Percentiles rank a stretch among this genome's conserved stretches.
Evolutionary conservation across 35 echinoderm and acorn worm genomes (phyloP).

Genomic region (Acanthaster planci): DNA sequence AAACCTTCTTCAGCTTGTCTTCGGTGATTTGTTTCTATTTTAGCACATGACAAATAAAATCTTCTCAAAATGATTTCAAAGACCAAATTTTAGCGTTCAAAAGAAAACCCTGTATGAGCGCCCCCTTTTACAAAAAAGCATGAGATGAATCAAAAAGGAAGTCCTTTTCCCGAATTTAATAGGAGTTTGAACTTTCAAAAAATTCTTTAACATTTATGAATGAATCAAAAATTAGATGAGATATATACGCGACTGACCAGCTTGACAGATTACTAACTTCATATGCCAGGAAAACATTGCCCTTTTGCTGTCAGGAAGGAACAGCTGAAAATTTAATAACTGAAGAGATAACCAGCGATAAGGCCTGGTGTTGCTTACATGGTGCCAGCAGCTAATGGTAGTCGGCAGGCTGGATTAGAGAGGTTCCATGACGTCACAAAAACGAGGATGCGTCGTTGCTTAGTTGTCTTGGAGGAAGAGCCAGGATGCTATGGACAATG

Average conservation of each 20-base stretch:
- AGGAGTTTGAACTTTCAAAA: too few relatives aligned
- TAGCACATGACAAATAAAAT: too few relatives aligned
- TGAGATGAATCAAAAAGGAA: too few relatives aligned
- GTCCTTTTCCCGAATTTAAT: too few relatives aligned
- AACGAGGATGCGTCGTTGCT: neutral
- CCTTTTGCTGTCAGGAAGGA: neutral
- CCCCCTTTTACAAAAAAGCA: too few relatives aligned
- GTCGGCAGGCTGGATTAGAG: neutral
- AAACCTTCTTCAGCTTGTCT: too few relatives aligned
- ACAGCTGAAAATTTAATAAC: slow-evolving; percentile 34
- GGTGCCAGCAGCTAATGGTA: neutral
- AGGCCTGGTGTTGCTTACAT: slow-evolving; percentile 3
- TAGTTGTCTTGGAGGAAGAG: neutral
- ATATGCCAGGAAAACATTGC: neutral
- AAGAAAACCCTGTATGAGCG: too few relatives aligned
- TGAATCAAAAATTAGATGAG: too few relatives aligned
- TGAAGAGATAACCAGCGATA: slow-evolving; percentile 5
- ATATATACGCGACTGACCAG: slow-evolving; percentile 2
- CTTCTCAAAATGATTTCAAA: too few relatives aligned
- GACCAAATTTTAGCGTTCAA: too few relatives aligned
- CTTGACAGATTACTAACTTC: neutral
- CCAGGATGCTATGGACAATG: neutral
- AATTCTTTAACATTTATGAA: too few relatives aligned
- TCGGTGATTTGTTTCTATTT: too few relatives aligned
- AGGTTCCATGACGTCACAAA: neutral